Conservation (phyloP, 2,113 vertebrate species). For the Monopterus albus region DNA sequence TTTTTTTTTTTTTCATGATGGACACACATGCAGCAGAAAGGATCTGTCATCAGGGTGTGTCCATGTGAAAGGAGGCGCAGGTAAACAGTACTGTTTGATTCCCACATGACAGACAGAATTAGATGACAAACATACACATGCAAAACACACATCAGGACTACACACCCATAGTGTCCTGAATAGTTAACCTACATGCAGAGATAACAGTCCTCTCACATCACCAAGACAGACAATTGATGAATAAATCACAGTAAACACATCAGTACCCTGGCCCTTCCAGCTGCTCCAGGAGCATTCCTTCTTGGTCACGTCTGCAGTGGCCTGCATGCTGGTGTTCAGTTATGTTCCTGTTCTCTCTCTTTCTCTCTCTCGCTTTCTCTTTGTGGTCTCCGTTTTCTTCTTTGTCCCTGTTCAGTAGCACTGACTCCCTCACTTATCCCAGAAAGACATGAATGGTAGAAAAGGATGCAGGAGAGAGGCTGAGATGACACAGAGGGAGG, state of each 20-base stretch:
- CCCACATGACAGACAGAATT: constrained; percentile 5
- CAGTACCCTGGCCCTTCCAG: constrained; percentile 98
- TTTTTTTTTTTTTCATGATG: background rate
- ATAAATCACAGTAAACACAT: constrained; percentile 55
- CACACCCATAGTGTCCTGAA: background rate
- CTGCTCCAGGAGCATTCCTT: constrained; percentile 96
- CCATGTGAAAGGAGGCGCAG: constrained; percentile 30
- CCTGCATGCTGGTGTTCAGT: constrained; percentile 90
- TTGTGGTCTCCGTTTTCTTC: constrained; percentile 60
- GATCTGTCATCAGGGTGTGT: constrained; percentile 63
- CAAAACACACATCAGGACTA: constrained; percentile 31
- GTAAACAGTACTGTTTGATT: constrained; percentile 27
- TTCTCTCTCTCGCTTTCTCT: constrained; percentile 59
- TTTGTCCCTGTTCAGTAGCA: constrained; percentile 72
- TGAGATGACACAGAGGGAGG: constrained; percentile 54
- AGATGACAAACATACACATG: constrained; percentile 37
- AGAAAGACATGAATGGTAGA: constrained; percentile 80
- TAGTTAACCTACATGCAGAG: constrained; percentile 46
- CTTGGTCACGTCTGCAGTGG: constrained; percentile 91
- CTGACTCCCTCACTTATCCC: constrained; percentile 83
- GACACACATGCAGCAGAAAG: constrained; percentile 38
- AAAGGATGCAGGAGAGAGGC: constrained; percentile 70
- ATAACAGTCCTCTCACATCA: constrained; percentile 19
- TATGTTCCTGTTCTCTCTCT: constrained; percentile 65
- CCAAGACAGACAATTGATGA: constrained; percentile 37